These are phyloP conservation scores for Cercocebus atys DNA, from an alignment of 2,113 vertebrate genomes.

Conservation along the genomic window DNA sequence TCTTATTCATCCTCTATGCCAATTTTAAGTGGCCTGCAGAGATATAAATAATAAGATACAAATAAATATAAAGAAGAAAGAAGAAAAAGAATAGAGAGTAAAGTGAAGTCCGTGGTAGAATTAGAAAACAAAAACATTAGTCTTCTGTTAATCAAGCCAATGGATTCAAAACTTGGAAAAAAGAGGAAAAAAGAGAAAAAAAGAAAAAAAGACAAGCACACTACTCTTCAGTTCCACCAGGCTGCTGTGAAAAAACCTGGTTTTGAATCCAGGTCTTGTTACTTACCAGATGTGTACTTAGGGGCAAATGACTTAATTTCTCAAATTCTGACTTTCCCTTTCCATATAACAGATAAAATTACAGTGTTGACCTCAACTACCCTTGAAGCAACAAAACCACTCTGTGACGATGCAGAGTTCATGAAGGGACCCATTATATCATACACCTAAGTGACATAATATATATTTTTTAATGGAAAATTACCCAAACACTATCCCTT, in stretches of 20 bases:
- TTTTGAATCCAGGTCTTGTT: not conserved
- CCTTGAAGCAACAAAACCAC: not conserved
- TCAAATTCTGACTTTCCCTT: not conserved
- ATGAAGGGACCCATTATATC: not conserved
- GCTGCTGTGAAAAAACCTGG: not conserved
- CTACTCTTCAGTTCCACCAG: not conserved
- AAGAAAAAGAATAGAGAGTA: not conserved
- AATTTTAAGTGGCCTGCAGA: conserved; percentile 5
- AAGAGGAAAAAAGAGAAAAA: not conserved
- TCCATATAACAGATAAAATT: not conserved
- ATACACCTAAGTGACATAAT: not conserved
- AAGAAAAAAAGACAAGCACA: not conserved
- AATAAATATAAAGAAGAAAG: not conserved
- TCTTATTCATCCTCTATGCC: not conserved
- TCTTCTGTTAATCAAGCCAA: not conserved
- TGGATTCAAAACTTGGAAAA: not conserved
- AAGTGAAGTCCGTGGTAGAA: not conserved
- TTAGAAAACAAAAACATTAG: not conserved
- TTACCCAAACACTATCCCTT: not conserved
- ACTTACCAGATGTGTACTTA: not conserved
- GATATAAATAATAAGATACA: not conserved
- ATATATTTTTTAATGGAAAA: not conserved
- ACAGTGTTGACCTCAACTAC: not conserved
- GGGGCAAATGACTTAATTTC: not conserved
- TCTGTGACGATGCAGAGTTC: not conserved